Conservation (phyloP, 2,888 invertebrate species). For the Thymelicus acteon region DNA sequence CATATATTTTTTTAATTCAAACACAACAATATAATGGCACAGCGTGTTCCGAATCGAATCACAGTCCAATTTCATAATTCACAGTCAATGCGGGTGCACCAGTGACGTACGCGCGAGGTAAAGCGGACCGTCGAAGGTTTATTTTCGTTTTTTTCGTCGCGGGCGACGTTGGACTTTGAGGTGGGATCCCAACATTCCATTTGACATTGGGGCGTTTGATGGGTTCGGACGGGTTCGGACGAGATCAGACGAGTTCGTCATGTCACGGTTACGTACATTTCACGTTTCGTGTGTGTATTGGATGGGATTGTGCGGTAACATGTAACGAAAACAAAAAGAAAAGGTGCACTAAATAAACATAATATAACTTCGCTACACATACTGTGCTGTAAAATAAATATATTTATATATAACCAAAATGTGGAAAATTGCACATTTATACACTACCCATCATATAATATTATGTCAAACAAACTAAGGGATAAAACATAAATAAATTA, state of each 20-base stretch:
- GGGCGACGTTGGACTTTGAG: constrained; percentile 83
- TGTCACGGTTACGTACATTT: constrained; percentile 55
- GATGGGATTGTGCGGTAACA: constrained; percentile 82
- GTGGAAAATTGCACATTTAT: constrained; percentile 14
- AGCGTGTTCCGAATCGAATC: constrained; percentile 62
- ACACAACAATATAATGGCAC: constrained; percentile 43
- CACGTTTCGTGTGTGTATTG: constrained; percentile 69
- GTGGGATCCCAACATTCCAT: constrained; percentile 77
- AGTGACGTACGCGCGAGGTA: constrained; percentile 35
- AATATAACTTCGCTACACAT: constrained; percentile 60
- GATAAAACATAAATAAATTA: neutral
- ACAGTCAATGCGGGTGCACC: constrained; percentile 46
- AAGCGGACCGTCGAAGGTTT: constrained; percentile 49
- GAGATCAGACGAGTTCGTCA: constrained; percentile 53
- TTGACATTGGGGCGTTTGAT: constrained; percentile 58
- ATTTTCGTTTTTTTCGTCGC: constrained; percentile 84
- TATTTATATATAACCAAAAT: constrained; percentile 39
- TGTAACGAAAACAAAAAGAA: constrained; percentile 83
- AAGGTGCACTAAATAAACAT: constrained; percentile 84
- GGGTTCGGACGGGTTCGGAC: constrained; percentile 37
- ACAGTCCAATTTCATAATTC: constrained; percentile 70
- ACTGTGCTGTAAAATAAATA: constrained; percentile 52
- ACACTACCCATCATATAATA: constrained; percentile 16
- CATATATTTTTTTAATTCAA: constrained; percentile 34
- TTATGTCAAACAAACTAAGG: constrained; percentile 12